Base-by-base conservation (phyloP, 2,888 invertebrate genomes). In the Muschampia plurimacula region DNA sequence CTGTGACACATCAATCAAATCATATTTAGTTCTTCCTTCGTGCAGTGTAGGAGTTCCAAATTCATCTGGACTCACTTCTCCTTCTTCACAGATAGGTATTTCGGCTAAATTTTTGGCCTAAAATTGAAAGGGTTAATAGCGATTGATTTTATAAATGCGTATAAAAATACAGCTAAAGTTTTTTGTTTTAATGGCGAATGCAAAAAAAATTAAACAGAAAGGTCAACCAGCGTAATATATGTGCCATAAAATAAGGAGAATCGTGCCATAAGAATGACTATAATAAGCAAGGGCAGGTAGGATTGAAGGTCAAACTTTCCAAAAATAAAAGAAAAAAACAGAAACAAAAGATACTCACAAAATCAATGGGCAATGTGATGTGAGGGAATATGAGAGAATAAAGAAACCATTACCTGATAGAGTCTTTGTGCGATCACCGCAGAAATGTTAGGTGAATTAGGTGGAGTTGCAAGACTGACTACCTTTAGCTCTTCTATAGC, bases 401-500 rank as follows among this genome's bases (percentile, higher is more conserved):
- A n/a, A 62, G 67, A 67, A 55, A 67, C 62, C 32, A 78, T 90
- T 93, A 95, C 95, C 94, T 95, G 95, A 86, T 95, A 95, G 81
- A 92, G 95, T 81, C 95, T 95, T 81, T 95, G 95, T 79, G 94
- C 93, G 84, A 96, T 95, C 72, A 91, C 88, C 79, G 95, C 95
- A 65, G 96, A 96, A 77, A 96, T 96, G 88, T 96, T 96, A 65
- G 97, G 97, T 60, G 97, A 97, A 87, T 97, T 97, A 76, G 97
- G 97, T 74, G 97, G 97, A 75, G 96, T 96, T 59, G 95, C 90
- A 74, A 95, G 91, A 80, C 80, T 86, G 72, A 84, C 86, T 75
- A 88, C 89, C 81, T 93, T 92, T 69, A 95, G 89, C 77, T 95
- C 93, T 78, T 95, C 95, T 83, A 93, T 94, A 78, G 93, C 92